These are phyloP conservation scores for Leiothrix lutea DNA, from an alignment of 2,113 vertebrate species.

Conservation along the genomic window DNA sequence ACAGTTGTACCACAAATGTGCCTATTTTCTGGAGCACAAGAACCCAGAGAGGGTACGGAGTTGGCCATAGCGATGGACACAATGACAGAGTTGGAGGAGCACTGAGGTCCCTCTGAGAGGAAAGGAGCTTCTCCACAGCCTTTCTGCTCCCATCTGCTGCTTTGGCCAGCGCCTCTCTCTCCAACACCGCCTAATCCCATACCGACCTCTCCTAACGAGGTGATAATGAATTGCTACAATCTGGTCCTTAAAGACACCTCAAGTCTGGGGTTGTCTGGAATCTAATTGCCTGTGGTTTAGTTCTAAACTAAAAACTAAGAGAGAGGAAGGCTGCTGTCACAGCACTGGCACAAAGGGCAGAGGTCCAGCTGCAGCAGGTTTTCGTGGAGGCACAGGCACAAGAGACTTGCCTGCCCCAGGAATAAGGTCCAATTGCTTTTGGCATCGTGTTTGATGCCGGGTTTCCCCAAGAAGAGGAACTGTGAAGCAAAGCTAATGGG, in stretches of 20 bases:
- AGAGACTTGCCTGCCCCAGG: neutral
- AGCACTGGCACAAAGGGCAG: neutral
- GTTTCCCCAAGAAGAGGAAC: neutral
- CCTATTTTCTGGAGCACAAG: neutral
- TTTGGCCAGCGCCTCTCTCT: neutral
- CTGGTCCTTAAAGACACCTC: neutral
- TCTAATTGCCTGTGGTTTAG: neutral
- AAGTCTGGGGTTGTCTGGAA: neutral
- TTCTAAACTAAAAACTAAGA: neutral
- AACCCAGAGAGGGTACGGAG: neutral
- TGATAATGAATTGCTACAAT: neutral
- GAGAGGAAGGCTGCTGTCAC: neutral
- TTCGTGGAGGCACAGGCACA: neutral
- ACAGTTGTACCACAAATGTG: neutral
- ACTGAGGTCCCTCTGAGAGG: neutral
- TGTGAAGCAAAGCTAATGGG: neutral
- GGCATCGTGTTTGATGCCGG: neutral
- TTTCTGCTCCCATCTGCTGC: neutral
- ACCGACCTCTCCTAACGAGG: neutral
- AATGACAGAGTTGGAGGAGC: neutral
- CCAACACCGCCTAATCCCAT: neutral
- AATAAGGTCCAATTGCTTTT: neutral
- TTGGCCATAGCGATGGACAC: accelerated
- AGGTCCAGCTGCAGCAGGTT: neutral
- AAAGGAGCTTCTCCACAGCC: neutral